A percentile compares a stretch with the other conserved stretches of the same genome.
These are phyloP conservation scores for Galagoides demidoff DNA, from an alignment of 2,797 vertebrate species.

Conservation along the genomic window DNA sequence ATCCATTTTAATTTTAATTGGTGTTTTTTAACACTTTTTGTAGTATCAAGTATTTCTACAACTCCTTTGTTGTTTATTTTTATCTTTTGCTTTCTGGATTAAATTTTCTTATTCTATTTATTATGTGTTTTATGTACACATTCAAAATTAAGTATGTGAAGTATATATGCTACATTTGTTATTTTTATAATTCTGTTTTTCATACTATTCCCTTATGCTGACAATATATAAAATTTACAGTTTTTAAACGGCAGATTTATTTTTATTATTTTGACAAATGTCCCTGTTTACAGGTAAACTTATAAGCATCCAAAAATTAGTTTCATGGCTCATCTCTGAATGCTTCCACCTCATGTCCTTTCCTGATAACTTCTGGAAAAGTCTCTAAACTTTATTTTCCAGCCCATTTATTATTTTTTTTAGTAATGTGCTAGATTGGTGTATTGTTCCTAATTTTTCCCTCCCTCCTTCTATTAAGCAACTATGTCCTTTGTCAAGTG, in stretches of 20 bases:
- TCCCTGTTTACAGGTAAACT: not conserved
- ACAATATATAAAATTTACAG: not conserved
- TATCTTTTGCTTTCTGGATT: not conserved
- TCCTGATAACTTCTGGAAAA: not conserved
- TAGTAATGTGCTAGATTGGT: not conserved
- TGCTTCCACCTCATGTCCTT: not conserved
- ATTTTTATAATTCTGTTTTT: not conserved
- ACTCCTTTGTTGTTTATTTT: not conserved
- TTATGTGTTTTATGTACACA: not conserved
- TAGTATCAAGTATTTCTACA: not conserved
- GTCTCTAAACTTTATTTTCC: not conserved
- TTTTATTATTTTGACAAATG: not conserved
- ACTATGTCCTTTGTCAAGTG: not conserved
- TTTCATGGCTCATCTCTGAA: not conserved
- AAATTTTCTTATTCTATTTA: not conserved
- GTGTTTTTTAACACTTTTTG: not conserved
- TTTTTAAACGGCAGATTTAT: not conserved
- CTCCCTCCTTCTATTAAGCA: not conserved
- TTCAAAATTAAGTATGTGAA: not conserved
- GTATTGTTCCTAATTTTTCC: not conserved
- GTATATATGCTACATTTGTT: not conserved
- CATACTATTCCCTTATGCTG: not conserved
- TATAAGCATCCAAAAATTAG: not conserved
- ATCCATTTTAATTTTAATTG: not conserved
- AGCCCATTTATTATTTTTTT: not conserved